Evolutionary conservation across 2,113 vertebrate species (phyloP).

Genomic region (Chrysochloris asiatica): DNA sequence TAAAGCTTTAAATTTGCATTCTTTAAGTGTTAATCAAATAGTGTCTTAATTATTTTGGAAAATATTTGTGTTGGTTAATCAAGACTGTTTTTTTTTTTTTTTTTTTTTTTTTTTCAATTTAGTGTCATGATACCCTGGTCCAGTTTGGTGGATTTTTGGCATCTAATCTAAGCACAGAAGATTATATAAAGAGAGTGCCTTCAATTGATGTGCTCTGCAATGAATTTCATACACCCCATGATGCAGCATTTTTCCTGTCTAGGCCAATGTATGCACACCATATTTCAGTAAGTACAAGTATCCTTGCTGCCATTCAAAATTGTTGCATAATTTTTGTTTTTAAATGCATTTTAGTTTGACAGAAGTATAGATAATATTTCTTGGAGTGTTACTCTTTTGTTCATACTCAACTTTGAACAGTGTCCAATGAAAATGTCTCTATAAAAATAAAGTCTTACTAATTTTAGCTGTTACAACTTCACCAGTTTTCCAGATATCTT

Average conservation of each 20-base stretch:
- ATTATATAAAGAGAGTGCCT: constrained; percentile 98
- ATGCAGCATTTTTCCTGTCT: constrained; percentile 98
- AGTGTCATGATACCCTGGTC: constrained; percentile 99
- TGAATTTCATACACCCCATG: constrained; percentile 97
- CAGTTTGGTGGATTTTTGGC: constrained; percentile 99
- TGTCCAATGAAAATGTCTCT: no score
- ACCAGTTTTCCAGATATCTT: constrained; percentile 39
- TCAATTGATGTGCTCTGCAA: constrained; percentile 98
- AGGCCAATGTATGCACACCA: constrained; percentile 99
- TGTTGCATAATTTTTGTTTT: constrained; percentile 4
- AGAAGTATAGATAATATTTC: no score
- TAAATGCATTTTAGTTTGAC: constrained; percentile 33
- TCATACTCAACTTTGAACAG: no score
- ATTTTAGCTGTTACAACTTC: constrained; percentile 32
- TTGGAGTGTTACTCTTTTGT: no score
- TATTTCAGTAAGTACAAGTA: constrained; percentile 92
- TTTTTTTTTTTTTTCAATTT: constrained; percentile 68
- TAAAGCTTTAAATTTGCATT: constrained; percentile 35
- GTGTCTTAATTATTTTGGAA: constrained; percentile 31
- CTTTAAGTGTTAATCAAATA: not conserved
- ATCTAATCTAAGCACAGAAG: constrained; percentile 98
- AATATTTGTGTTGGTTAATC: constrained; percentile 50
- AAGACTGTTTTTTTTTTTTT: constrained; percentile 50
- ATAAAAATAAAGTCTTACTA: no score
- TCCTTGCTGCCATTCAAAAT: constrained; percentile 29